Evolutionary conservation across 2,888 invertebrate species (phyloP), one percentile per base, ranked within the genome.

Genomic region (Thera obeliscata): DNA sequence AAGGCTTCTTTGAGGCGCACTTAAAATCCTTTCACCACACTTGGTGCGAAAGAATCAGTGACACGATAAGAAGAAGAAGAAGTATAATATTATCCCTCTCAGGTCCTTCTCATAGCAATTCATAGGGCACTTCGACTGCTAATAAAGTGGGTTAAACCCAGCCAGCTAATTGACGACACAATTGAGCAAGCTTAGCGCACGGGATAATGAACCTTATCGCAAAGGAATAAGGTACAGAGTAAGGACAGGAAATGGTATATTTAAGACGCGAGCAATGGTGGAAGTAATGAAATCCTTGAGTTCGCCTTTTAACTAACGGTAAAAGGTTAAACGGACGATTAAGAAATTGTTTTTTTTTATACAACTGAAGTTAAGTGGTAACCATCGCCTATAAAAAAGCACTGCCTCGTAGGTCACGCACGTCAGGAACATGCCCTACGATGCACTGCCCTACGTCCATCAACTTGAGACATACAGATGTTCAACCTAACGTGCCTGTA

Each of bases 111-210:
- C 57, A 46, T 22, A 43, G 57, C 57, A 46, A 12, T 46, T 52
- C 52, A 33, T 22, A 57, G 46, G 56, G 41, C 56, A 62, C 56
- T 62, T 62, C 48, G 56, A 33, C 63, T 36, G 41, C 56, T 63
- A 63, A 63, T 50, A 63, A 57, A 50, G 63, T 57, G 63, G 33
- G 49, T 57, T 50, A 50, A 43, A 57, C 8, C 56, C 49, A 38
- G 9, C 41, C 50, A 50, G 49, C 63, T 63, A 63, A 63, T 62
- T 63, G 56, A 54, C 35, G 46, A 46, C 46, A 61, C 41, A 9
- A 46, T 8, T 9, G 61, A 36, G 7, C 52, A 5, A 22, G 33
- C 41, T 33, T 2, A 2, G 2, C 2, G 7, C 50, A 38, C 7
- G 3, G 38, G 12, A 57, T 38, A 38, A 41, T 41, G 6, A 38